Evolutionary conservation across 2,888 invertebrate genomes (phyloP), one percentile per base, ranked within the genome.

Genomic region (Diarsia mendica): DNA sequence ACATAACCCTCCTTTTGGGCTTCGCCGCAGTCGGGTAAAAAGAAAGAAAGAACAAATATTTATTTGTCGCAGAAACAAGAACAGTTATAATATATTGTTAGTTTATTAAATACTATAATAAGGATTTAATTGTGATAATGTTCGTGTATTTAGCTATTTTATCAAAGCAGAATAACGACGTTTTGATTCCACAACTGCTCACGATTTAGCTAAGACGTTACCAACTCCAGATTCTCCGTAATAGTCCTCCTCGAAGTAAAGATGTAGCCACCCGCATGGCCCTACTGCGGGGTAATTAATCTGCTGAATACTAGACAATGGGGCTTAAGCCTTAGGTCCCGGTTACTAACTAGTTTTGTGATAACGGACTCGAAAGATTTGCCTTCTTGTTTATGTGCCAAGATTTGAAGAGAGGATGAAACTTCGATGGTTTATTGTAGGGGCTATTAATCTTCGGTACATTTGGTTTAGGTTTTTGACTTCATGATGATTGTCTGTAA

Each of bases 261-360:
- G 79, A 84, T 75, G 75, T 83, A 79, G 79, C 80, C 68, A 79
- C 87, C 87, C 87, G 88, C 87, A 88, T 88, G 77, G 78, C 74
- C 77, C 78, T 61, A 67, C 77, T 69, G 67, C 61, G 39, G 60
- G 55, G 79, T 82, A 85, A 87, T 87, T 87, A 87, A 88, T 88
- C 88, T 82, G 33, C 75, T 51, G 33, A 78, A 75, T 82, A 69
- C 79, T 77, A 82, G 84, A 85, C 82, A 85, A 88, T 75, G 75
- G 77, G 58, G 71, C 80, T 79, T 63, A 74, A 77, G 85, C 64
- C 67, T 77, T 73, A 82, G 83, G 76, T 76, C 79, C 73, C 44
- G 49, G 75, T 67, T 66, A 85, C 63, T 28, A 74, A 85, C 83
- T 83, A 75, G 48, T 78, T 28, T 61, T 46, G 83, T 46, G 83